Conservation (phyloP, 1,140 invertebrate species). For the Saccostrea echinata region DNA sequence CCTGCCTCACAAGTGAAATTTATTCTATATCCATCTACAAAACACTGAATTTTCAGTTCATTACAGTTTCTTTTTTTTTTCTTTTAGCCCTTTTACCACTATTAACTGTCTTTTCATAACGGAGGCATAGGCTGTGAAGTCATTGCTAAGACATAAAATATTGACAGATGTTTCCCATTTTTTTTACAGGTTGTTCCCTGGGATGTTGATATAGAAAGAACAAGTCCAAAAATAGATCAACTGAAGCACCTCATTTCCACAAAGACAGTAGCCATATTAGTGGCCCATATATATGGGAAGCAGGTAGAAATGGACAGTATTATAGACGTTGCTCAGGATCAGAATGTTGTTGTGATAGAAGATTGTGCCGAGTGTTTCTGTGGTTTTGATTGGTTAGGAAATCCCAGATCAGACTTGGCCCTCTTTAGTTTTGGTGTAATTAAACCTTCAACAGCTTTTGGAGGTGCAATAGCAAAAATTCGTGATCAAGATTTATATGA, state of each 20-base stretch:
- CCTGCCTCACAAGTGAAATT: background rate
- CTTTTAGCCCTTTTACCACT: too few relatives aligned
- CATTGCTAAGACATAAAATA: too few relatives aligned
- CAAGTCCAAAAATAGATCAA: constrained; percentile 73
- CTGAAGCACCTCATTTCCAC: constrained; percentile 73
- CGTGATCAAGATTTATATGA: constrained; percentile 68
- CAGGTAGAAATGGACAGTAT: constrained; percentile 73
- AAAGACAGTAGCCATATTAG: constrained; percentile 77
- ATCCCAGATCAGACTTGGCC: constrained; percentile 75
- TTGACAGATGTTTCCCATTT: background rate
- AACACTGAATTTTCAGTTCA: too few relatives aligned
- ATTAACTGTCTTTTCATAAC: too few relatives aligned
- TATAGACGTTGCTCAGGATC: constrained; percentile 71
- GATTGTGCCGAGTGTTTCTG: constrained; percentile 79
- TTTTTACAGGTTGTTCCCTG: constrained; percentile 69
- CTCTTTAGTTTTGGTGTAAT: constrained; percentile 80
- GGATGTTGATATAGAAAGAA: constrained; percentile 77
- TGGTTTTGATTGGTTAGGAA: constrained; percentile 76
- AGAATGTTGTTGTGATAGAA: constrained; percentile 75
- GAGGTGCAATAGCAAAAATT: constrained; percentile 78
- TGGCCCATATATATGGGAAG: constrained; percentile 79
- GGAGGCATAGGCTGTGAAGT: too few relatives aligned
- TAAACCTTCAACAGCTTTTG: constrained; percentile 78
- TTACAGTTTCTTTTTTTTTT: too few relatives aligned
- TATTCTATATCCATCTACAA: too few relatives aligned